A percentile compares a stretch with the other conserved stretches of the same genome.
phyloP scores from a whole-genome alignment of 2,113 vertebrate genomes.

The Petrocephalus microphthalmus region DNA sequence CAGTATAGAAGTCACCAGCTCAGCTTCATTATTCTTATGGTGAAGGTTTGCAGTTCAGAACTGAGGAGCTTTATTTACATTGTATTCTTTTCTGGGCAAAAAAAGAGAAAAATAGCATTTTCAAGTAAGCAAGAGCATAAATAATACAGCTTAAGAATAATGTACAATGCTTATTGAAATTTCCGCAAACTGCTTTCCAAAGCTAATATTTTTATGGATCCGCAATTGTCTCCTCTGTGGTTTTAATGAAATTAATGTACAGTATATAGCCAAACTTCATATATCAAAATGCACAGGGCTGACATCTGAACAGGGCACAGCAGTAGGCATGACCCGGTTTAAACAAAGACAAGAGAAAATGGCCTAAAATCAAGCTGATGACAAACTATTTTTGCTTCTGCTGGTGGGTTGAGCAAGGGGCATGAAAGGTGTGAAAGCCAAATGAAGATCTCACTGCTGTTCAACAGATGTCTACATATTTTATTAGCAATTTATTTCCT shows the following conservation, averaged over 20 bases:
- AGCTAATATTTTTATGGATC: background rate
- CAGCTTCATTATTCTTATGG: background rate
- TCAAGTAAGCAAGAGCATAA: background rate
- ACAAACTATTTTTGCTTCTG: background rate
- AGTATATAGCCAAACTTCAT: background rate
- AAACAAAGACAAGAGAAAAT: background rate
- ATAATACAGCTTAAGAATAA: background rate
- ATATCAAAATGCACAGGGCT: background rate
- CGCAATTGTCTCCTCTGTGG: too few species aligned
- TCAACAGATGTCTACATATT: constrained; percentile 48
- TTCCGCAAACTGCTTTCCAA: background rate
- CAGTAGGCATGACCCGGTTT: background rate
- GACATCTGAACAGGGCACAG: background rate
- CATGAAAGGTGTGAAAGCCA: constrained; percentile 27
- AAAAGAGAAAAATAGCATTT: background rate
- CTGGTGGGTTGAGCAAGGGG: background rate
- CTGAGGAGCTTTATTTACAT: background rate
- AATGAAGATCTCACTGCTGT: constrained; percentile 47
- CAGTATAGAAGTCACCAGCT: background rate
- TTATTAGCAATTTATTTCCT: constrained; percentile 45
- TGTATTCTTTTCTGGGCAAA: background rate
- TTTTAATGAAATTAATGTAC: background rate
- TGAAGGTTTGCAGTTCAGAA: background rate
- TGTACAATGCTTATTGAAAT: background rate
- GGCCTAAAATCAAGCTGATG: background rate